phyloP scores from a whole-genome alignment of 2,113 vertebrate genomes.

The Antechinus flavipes region DNA sequence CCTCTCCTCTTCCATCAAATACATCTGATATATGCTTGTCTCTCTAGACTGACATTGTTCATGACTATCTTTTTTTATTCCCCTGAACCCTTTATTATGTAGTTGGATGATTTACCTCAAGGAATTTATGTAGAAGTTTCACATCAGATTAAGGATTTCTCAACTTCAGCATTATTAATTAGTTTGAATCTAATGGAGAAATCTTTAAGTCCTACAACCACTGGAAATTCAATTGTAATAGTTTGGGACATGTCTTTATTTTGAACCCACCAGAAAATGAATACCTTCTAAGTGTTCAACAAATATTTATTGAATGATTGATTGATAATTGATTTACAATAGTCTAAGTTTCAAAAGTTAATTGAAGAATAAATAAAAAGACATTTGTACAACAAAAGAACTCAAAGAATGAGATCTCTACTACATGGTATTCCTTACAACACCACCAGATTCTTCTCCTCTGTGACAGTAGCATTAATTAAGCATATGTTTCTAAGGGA shows the following conservation, averaged over 20 bases:
- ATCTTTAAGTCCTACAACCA: neutral
- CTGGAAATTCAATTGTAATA: neutral
- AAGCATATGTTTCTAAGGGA: neutral
- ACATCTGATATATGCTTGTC: neutral
- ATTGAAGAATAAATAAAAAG: neutral
- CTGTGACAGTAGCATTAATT: neutral
- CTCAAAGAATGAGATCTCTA: neutral
- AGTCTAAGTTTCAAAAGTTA: neutral
- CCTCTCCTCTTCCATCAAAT: neutral
- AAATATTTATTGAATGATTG: neutral
- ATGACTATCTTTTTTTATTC: neutral
- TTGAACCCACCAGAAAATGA: neutral
- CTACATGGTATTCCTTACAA: neutral
- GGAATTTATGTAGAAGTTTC: neutral
- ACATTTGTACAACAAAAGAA: neutral
- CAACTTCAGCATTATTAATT: neutral
- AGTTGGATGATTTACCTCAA: neutral
- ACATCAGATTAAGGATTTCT: neutral
- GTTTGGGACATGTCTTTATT: neutral
- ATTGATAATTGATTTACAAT: neutral
- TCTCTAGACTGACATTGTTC: neutral
- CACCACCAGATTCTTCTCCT: neutral
- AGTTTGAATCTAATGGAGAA: neutral
- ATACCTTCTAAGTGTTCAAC: neutral
- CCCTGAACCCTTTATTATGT: neutral